Conservation (phyloP, 2,888 invertebrate species). For the Aphidoletes aphidimyza region DNA sequence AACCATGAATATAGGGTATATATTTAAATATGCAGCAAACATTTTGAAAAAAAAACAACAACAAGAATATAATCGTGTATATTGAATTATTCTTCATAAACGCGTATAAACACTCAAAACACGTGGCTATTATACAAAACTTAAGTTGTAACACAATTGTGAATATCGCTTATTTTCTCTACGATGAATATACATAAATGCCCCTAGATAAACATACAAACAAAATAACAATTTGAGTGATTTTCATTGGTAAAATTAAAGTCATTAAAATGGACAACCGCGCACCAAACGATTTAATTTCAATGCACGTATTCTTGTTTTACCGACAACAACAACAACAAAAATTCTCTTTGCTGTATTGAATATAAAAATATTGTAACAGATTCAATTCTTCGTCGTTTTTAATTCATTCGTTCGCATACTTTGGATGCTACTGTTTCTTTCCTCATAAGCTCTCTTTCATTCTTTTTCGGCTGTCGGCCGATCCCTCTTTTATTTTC, state of each 20-base stretch:
- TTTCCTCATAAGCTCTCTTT: not conserved
- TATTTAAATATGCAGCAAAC: too few relatives aligned
- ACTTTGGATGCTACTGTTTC: not conserved
- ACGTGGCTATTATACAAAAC: too few relatives aligned
- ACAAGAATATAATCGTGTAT: too few relatives aligned
- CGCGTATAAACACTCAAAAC: too few relatives aligned
- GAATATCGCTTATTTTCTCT: too few relatives aligned
- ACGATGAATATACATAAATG: too few relatives aligned
- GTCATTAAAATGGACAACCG: slow-evolving; percentile 39
- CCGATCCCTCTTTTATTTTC: not conserved
- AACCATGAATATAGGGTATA: too few relatives aligned
- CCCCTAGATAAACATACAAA: too few relatives aligned
- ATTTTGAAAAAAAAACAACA: too few relatives aligned
- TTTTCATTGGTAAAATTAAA: slow-evolving; percentile 9
- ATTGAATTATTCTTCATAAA: too few relatives aligned
- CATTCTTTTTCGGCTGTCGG: not conserved
- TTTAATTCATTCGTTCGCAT: not conserved
- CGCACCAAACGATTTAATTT: not conserved
- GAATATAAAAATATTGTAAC: slow-evolving; percentile 50
- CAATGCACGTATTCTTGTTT: slow-evolving; percentile 49
- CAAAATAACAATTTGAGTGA: slow-evolving; percentile 15
- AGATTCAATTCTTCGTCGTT: slow-evolving; percentile 17
- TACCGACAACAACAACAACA: not conserved
- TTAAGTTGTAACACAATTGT: too few relatives aligned
- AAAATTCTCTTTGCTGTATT: slow-evolving; percentile 10